phyloP scores from a whole-genome alignment of 2,113 vertebrate species.

The Paradoxurus hermaphroditus region DNA sequence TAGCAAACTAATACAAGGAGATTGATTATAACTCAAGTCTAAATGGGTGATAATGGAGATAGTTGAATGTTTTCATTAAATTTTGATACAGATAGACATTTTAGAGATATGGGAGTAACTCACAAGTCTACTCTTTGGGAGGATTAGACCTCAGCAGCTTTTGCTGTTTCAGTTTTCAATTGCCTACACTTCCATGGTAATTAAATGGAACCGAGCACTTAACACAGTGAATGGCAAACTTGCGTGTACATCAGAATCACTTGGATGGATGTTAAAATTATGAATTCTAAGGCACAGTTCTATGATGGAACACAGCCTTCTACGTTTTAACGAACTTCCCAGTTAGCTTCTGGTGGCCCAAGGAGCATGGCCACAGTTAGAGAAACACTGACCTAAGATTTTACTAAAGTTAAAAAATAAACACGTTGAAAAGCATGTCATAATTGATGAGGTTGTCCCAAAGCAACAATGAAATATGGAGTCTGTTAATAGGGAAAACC shows the following conservation, averaged over 20 bases:
- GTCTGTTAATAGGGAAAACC: neutral
- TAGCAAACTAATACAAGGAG: neutral
- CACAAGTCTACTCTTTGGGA: neutral
- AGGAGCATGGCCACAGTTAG: neutral
- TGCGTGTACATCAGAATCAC: neutral
- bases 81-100: neutral
- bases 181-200: neutral
- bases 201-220: neutral
- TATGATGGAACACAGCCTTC: neutral
- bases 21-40: neutral
- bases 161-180: neutral
- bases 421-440: neutral
- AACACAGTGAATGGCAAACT: neutral
- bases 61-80: slow-evolving; percentile 18
- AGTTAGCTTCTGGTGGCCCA: neutral
- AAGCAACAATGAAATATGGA: neutral
- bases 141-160: neutral
- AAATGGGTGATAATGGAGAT: neutral
- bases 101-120: neutral
- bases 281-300: neutral
- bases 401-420: slow-evolving; percentile 19
- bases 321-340: neutral
- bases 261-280: neutral
- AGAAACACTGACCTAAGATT: neutral
- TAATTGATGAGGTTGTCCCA: neutral